These are phyloP conservation scores for Notospermus geniculatus DNA, from an alignment of 1,140 invertebrate species.

Conservation along the genomic window DNA sequence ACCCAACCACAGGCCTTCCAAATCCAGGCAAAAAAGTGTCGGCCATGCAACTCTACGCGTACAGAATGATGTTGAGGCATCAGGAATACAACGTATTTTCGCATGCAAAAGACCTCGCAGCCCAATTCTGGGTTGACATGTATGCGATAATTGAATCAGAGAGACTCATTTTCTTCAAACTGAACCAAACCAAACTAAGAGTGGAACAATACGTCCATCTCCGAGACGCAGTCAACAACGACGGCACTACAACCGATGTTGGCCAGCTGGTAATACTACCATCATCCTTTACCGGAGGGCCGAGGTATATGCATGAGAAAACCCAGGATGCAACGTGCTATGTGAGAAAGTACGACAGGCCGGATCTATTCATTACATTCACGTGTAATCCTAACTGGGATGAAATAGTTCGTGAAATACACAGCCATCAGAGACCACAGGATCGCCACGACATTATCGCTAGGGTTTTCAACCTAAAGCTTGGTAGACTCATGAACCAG, in stretches of 20 bases:
- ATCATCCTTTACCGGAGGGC: constrained; percentile 3
- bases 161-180: constrained; percentile 34
- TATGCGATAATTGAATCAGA: constrained; percentile 51
- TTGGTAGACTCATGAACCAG: constrained; percentile 31
- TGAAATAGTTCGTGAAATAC: constrained; percentile 47
- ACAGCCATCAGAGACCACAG: constrained; percentile 30
- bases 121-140: constrained; percentile 55
- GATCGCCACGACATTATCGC: constrained; percentile 56
- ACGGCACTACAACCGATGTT: constrained; percentile 17
- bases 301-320: constrained; percentile 6
- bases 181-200: constrained; percentile 25
- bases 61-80: constrained; percentile 16
- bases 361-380: constrained; percentile 33
- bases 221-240: constrained; percentile 18
- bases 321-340: constrained; percentile 1
- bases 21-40: constrained; percentile 5
- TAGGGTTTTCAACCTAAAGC: constrained; percentile 59
- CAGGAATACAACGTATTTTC: constrained; percentile 32
- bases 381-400: constrained; percentile 60
- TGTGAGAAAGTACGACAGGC: constrained; percentile 43
- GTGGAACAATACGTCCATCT: constrained; percentile 33
- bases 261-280: constrained; percentile 31
- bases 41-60: constrained; percentile 20
- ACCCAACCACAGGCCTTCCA: neutral
- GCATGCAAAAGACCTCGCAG: constrained; percentile 43